Evolutionary conservation across 2,797 vertebrate genomes (phyloP), one percentile per base, ranked within the genome.

Genomic region (Heliangelus exortis): DNA sequence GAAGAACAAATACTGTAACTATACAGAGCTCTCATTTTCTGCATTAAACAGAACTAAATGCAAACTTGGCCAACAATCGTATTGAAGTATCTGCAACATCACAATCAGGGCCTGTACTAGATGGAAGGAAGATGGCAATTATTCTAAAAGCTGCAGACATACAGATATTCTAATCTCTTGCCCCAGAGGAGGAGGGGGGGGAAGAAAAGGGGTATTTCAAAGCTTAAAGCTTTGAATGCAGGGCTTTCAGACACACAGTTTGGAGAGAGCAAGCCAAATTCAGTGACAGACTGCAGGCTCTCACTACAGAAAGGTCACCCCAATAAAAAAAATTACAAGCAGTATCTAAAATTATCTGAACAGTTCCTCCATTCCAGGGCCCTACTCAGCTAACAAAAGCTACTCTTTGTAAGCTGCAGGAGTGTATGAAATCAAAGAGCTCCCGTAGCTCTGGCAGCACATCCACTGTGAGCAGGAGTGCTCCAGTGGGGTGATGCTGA

Each of bases 271-370:
- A 6, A 89, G 73, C 41, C 78, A 91, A 76, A 93, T 72, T 65
- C 87, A 51, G 61, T 50, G 75, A 78, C 92, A 95, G 91, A 95
- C 91, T 89, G 87, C 82, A 93, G 53, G 68, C 41, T 94, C 78
- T 61, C 0, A 0, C 86, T 89, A 58, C 41, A 63, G 63, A 89
- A 95, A 90, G 91, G 89, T 87, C 81, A 94, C 76, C 41, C 86
- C 87, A 83, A 93, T 80, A 80, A 83, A 94, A 94, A 86, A 89
- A 83, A 83, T 83, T 50, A 92, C 72, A 15, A 96, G 89, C 68
- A 68, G 77, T 12, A 20, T 85, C 89, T 96, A 93, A 95, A 95
- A 94, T 95, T 94, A 93, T 92, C 89, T 71, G 68, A 89, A 87
- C 92, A 57, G 75, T 58, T 95, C 72, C 84, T 80, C 36, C 48